phyloP scores from a whole-genome alignment of 1,140 invertebrate genomes.

The Heliconius eleuchia region DNA sequence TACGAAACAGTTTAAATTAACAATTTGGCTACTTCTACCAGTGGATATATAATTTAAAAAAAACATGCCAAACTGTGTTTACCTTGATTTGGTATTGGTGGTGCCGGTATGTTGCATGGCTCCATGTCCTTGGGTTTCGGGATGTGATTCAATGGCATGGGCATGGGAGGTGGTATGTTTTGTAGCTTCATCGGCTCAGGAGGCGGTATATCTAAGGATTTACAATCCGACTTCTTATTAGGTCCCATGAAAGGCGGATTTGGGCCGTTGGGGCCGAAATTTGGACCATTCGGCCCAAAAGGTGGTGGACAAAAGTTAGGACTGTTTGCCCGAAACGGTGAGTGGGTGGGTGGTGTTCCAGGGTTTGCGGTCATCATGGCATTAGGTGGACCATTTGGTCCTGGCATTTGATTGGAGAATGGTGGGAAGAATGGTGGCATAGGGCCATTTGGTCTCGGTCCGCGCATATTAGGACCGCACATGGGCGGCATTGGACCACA shows the following conservation, averaged over 20 bases:
- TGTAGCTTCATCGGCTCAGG: conserved; percentile 64
- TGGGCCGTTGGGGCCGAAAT: conserved; percentile 40
- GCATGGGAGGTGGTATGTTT: conserved; percentile 63
- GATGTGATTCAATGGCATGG: conserved; percentile 56
- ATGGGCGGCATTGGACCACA: conserved; percentile 60
- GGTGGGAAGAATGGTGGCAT: conserved; percentile 72
- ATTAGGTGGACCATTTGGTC: conserved; percentile 65
- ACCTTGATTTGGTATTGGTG: conserved; percentile 60
- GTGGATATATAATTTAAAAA: background rate
- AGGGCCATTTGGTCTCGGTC: conserved; percentile 64
- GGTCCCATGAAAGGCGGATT: conserved; percentile 55
- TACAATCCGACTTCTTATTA: conserved; percentile 52
- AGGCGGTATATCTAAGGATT: conserved; percentile 60
- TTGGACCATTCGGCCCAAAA: conserved; percentile 48
- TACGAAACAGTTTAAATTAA: too few relatives aligned
- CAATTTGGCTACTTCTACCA: too few relatives aligned
- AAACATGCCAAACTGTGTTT: conserved; percentile 29
- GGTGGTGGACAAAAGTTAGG: conserved; percentile 44
- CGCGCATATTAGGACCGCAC: conserved; percentile 64
- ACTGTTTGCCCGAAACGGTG: conserved; percentile 44
- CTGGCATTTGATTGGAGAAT: conserved; percentile 63
- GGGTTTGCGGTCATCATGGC: conserved; percentile 59
- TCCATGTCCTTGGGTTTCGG: conserved; percentile 65
- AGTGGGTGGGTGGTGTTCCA: conserved; percentile 16
- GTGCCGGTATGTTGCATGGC: conserved; percentile 54